Evolutionary conservation across 2,888 invertebrate species (phyloP).

Genomic region (Lagria hirta): DNA sequence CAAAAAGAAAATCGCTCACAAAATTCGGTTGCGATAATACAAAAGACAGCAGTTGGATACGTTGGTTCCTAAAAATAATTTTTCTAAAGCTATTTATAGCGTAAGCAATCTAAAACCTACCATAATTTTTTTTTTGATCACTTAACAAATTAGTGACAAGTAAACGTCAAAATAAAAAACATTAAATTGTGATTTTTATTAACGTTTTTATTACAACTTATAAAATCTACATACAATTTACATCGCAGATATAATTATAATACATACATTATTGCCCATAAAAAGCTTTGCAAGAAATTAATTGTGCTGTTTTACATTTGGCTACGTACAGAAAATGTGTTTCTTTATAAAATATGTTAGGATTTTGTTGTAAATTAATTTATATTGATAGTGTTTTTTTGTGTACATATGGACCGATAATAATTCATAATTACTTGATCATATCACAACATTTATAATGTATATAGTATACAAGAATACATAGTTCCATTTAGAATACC

Average conservation of each 20-base stretch:
- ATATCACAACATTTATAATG: constrained; percentile 43
- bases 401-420: constrained; percentile 27
- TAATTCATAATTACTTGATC: constrained; percentile 30
- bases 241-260: constrained; percentile 31
- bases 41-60: constrained; percentile 72
- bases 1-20: constrained; percentile 86
- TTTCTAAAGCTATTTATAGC: background rate
- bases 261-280: constrained; percentile 35
- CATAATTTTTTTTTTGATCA: background rate
- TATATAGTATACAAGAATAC: constrained; percentile 39
- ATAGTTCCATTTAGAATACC: constrained; percentile 48
- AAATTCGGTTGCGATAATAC: constrained; percentile 82
- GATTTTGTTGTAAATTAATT: too few relatives aligned
- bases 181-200: constrained; percentile 14
- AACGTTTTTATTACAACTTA: constrained; percentile 44
- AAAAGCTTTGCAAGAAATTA: constrained; percentile 29
- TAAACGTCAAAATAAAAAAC: constrained; percentile 13
- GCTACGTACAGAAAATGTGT: too few relatives aligned
- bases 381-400: too few relatives aligned
- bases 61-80: constrained; percentile 36
- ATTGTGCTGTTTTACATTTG: constrained; percentile 4
- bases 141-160: background rate
- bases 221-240: constrained; percentile 41
- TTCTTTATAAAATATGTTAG: too few relatives aligned
- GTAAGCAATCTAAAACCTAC: background rate